These are phyloP conservation scores for Lepisosteus osseus DNA, from an alignment of 2,113 vertebrate genomes.

Conservation along the genomic window DNA sequence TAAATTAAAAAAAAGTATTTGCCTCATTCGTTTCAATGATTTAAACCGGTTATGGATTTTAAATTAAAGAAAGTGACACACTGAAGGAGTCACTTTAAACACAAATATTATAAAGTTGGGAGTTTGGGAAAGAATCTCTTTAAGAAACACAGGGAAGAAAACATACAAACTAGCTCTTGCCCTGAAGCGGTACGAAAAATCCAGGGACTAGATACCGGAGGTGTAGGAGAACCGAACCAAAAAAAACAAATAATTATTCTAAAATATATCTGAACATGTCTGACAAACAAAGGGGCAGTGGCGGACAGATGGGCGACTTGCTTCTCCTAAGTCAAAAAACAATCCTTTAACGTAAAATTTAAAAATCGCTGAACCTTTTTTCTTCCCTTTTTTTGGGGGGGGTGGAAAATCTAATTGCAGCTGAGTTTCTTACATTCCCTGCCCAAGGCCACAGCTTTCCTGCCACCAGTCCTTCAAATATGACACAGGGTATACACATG, in stretches of 20 bases:
- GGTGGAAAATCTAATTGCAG: slow-evolving; percentile 67
- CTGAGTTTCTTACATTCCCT: slow-evolving; percentile 69
- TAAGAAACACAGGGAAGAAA: background rate
- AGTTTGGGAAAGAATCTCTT: slow-evolving; percentile 11
- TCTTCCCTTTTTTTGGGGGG: background rate
- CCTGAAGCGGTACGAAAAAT: background rate
- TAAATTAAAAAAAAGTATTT: slow-evolving; percentile 60
- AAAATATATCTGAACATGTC: slow-evolving; percentile 23
- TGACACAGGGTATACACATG: slow-evolving; percentile 68
- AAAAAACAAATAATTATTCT: slow-evolving; percentile 7
- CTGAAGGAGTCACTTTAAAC: slow-evolving; percentile 34
- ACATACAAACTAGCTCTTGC: slow-evolving; percentile 14
- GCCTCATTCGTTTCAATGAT: slow-evolving; percentile 71
- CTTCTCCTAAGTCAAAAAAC: slow-evolving; percentile 53
- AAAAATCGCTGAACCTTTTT: slow-evolving; percentile 73
- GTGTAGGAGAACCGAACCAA: background rate
- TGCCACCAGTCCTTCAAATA: slow-evolving; percentile 72
- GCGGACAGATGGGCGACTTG: slow-evolving; percentile 70
- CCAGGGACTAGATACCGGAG: background rate
- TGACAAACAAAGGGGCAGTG: slow-evolving; percentile 40
- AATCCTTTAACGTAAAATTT: slow-evolving; percentile 68
- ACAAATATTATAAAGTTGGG: slow-evolving; percentile 31
- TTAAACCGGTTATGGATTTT: slow-evolving; percentile 49
- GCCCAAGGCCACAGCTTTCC: slow-evolving; percentile 73
- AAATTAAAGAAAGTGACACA: slow-evolving; percentile 47